These are phyloP conservation scores for Parazoanthus swiftii DNA, from an alignment of 92 coral and sea anemone species.

Conservation along the genomic window DNA sequence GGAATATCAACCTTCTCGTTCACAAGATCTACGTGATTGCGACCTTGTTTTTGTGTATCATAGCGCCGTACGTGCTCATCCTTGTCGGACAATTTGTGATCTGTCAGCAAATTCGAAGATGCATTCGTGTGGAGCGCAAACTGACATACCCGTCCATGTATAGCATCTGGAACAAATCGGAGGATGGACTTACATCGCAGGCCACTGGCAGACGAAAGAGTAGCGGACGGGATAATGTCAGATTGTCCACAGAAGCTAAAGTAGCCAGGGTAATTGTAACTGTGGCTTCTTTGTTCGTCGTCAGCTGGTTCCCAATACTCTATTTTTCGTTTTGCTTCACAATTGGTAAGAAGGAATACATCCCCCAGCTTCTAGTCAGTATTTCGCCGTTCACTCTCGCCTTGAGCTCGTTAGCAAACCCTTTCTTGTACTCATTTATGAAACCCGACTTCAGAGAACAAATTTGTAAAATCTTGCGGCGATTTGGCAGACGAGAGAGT, in stretches of 20 bases:
- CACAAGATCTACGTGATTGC: conserved; percentile 62
- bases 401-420: conserved; percentile 71
- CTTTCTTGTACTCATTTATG: conserved; percentile 76
- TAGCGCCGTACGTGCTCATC: conserved; percentile 64
- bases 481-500: conserved; percentile 19
- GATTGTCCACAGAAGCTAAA: conserved; percentile 73
- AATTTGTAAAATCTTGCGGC: conserved; percentile 52
- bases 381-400: conserved; percentile 79
- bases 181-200: background rate
- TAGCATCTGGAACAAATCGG: background rate
- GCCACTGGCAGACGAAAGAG: background rate
- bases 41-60: conserved; percentile 53
- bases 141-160: conserved; percentile 16
- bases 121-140: conserved; percentile 36
- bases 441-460: conserved; percentile 83
- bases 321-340: conserved; percentile 52
- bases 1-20: conserved; percentile 40
- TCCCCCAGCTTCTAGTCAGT: conserved; percentile 53
- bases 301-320: conserved; percentile 77
- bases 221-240: conserved; percentile 7
- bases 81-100: conserved; percentile 61
- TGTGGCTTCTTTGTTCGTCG: conserved; percentile 73
- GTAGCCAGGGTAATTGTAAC: conserved; percentile 77
- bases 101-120: conserved; percentile 69
- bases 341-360: conserved; percentile 36